A percentile compares a stretch with the other conserved stretches of the same genome.
These are phyloP conservation scores for Chondrosia reniformis DNA, from an alignment of 37 sponge, comb jelly and placozoan genomes.

Conservation along the genomic window DNA sequence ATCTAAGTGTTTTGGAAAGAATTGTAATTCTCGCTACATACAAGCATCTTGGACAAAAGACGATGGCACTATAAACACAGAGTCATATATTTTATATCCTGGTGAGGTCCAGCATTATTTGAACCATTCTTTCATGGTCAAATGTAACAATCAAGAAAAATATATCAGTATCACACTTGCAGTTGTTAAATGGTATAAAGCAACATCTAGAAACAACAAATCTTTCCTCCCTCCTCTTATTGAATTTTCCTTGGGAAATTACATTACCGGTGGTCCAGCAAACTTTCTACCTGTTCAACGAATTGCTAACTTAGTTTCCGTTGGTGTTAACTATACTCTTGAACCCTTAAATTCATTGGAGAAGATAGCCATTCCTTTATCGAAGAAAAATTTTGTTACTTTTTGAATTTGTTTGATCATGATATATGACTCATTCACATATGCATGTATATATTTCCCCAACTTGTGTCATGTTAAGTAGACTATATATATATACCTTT, in stretches of 20 bases:
- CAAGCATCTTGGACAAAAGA: conserved; percentile 11
- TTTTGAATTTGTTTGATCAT: no score
- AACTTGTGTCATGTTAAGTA: no score
- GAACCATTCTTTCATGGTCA: neutral
- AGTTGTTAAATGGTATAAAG: neutral
- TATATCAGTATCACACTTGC: no score
- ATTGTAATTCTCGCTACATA: neutral
- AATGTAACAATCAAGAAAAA: neutral
- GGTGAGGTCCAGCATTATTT: neutral
- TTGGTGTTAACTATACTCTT: neutral
- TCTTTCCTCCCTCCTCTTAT: neutral
- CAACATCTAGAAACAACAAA: neutral
- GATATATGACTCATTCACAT: no score
- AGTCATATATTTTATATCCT: neutral
- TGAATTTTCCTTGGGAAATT: neutral
- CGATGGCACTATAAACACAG: neutral
- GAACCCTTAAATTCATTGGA: no score
- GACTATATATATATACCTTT: no score
- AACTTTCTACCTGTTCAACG: conserved; percentile 7
- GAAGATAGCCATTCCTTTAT: no score
- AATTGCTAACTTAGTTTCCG: neutral
- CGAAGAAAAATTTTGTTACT: no score
- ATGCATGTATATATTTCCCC: no score
- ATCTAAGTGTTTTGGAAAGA: neutral
- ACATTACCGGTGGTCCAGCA: conserved; percentile 2